Percentiles rank a stretch among this genome's conserved stretches.
Conservation (phyloP, 2,888 invertebrate species). For the Ariolimax columbianus region DNA sequence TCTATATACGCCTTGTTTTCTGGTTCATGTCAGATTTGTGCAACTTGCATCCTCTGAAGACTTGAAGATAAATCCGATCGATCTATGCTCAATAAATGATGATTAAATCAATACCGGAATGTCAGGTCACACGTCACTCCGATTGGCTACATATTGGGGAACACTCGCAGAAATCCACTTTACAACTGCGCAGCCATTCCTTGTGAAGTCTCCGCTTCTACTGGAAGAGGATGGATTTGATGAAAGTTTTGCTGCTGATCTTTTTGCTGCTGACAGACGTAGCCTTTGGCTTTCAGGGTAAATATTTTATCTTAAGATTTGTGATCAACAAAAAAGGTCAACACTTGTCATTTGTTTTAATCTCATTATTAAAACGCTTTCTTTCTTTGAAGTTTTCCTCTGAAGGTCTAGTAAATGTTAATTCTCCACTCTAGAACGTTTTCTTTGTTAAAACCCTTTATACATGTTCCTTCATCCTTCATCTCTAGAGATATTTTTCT, state of each 20-base stretch:
- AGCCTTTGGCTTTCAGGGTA: constrained; percentile 17
- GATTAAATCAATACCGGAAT: constrained; percentile 6
- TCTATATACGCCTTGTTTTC: too few relatives aligned
- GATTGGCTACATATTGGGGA: neutral
- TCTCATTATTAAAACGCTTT: too few relatives aligned
- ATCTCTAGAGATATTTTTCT: too few relatives aligned
- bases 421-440: too few relatives aligned
- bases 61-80: neutral
- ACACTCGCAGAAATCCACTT: constrained; percentile 1
- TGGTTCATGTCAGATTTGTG: neutral
- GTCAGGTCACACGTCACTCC: neutral
- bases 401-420: too few relatives aligned
- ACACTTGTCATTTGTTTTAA: too few relatives aligned
- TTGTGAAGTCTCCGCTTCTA: neutral
- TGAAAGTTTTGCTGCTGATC: neutral
- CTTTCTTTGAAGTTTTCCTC: too few relatives aligned
- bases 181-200: neutral
- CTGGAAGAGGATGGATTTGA: neutral
- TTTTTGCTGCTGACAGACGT: neutral
- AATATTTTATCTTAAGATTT: too few relatives aligned
- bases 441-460: too few relatives aligned
- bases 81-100: neutral
- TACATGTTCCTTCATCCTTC: too few relatives aligned
- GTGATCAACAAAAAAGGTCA: too few relatives aligned
- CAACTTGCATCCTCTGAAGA: neutral